phyloP scores from a whole-genome alignment of 1,140 invertebrate genomes.

The Drosophila suzukii region DNA sequence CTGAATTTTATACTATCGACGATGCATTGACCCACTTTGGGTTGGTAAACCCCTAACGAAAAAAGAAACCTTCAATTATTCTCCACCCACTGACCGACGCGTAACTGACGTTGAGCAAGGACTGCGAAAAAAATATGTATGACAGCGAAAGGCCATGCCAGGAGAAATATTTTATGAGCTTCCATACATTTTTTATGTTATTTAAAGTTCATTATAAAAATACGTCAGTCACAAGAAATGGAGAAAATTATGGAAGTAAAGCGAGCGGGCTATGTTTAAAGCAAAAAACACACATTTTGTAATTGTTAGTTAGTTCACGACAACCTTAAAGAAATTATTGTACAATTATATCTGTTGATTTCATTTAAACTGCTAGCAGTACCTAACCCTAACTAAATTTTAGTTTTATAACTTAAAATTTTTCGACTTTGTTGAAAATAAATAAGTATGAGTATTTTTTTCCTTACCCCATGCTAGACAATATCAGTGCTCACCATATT shows the following conservation, averaged over 20 bases:
- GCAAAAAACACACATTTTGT: not conserved
- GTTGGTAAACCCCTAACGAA: slow-evolving; percentile 6
- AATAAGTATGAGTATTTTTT: not conserved
- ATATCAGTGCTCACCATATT: slow-evolving; percentile 17
- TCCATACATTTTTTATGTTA: slow-evolving; percentile 64
- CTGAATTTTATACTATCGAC: slow-evolving; percentile 36
- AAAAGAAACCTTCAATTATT: slow-evolving; percentile 54
- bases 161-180: slow-evolving; percentile 48
- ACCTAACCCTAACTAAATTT: too few relatives aligned
- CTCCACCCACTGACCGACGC: slow-evolving; percentile 1
- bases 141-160: slow-evolving; percentile 18
- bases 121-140: slow-evolving; percentile 12
- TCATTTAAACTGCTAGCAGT: too few relatives aligned
- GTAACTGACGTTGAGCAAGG: slow-evolving; percentile 39
- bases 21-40: slow-evolving; percentile 46
- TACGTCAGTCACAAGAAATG: slow-evolving; percentile 19
- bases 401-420: too few relatives aligned
- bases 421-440: not conserved
- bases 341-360: too few relatives aligned
- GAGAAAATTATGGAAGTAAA: slow-evolving; percentile 3
- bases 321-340: too few relatives aligned
- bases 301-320: not conserved
- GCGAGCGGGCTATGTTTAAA: not conserved
- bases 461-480: not conserved
- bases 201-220: slow-evolving; percentile 73